Evolutionary conservation across 2,797 vertebrate species (phyloP), one percentile per base, ranked within the genome.

Genomic region (Lophotriccus pileatus): DNA sequence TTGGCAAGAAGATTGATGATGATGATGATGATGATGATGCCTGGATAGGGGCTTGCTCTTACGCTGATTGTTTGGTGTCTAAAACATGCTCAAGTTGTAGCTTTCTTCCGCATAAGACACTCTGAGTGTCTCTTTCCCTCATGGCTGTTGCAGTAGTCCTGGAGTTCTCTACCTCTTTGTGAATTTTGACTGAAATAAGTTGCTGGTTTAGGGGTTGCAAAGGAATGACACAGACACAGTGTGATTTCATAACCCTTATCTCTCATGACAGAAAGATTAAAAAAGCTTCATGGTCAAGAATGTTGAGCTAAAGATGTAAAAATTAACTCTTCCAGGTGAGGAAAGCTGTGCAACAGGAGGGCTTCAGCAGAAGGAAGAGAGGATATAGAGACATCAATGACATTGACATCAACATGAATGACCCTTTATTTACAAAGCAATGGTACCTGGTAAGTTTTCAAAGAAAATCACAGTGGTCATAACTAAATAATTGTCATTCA

Each of bases 361-460:
- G 99, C 36, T 99, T 99, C 93, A 97, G 97, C 87, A 98, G 99
- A 87, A 99, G 98, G 96, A 99, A 99, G 95, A 97, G 99, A 96
- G 99, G 99, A 43, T 99, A 99, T 94, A 98, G 99, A 97, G 98
- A 99, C 92, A 98, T 99, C 94, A 99, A 98, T 52, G 98, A 99
- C 89, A 98, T 99, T 46, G 99, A 99, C 95, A 98, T 99, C 96
- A 99, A 99, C 95, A 99, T 99, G 98, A 99, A 98, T 5, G 99
- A 99, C 96, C 99, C 99, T 73, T 98, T 99, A 80, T 99, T 99
- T 97, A 98, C 98, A 50, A 99, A 99, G 95, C 99, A 99, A 73
- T 99, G 99, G 99, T 99, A 99, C 96, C 98, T 99, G 98, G 99
- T 99, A 98, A 98, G 84, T 95, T 64, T 84, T 81, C 68, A 86